Conservation (phyloP, 2,797 vertebrate species). For the Malacoraja senta region DNA sequence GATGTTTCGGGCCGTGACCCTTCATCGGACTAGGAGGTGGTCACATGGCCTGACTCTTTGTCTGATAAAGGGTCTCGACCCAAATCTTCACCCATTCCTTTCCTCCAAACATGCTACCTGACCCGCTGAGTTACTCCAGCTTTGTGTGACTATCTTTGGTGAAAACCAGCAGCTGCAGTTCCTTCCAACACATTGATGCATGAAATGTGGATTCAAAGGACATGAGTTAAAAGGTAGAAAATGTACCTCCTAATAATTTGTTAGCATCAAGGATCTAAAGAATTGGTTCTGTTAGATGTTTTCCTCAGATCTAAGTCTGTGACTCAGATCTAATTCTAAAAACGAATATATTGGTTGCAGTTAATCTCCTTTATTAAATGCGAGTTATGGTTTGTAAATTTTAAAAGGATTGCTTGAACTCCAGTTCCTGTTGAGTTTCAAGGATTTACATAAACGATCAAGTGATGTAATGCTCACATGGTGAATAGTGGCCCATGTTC, state of each 20-base stretch:
- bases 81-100: too few species aligned
- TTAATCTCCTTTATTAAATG: background rate
- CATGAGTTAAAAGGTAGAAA: background rate
- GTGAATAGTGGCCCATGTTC: background rate
- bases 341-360: background rate
- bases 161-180: too few species aligned
- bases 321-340: background rate
- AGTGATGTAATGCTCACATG: background rate
- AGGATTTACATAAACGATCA: background rate
- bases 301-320: background rate
- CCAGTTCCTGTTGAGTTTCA: background rate
- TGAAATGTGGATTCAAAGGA: background rate
- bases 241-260: background rate
- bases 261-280: background rate
- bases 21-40: too few species aligned
- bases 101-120: too few species aligned
- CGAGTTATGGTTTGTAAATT: background rate
- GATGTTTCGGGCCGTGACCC: too few species aligned
- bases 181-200: too few species aligned
- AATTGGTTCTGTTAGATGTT: background rate
- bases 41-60: too few species aligned
- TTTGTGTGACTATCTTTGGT: too few species aligned
- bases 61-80: too few species aligned
- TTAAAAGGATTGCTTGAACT: background rate
- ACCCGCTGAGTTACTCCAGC: too few species aligned